Conservation (phyloP, 2,797 vertebrate genomes). For the Fistularia tabacaria region DNA sequence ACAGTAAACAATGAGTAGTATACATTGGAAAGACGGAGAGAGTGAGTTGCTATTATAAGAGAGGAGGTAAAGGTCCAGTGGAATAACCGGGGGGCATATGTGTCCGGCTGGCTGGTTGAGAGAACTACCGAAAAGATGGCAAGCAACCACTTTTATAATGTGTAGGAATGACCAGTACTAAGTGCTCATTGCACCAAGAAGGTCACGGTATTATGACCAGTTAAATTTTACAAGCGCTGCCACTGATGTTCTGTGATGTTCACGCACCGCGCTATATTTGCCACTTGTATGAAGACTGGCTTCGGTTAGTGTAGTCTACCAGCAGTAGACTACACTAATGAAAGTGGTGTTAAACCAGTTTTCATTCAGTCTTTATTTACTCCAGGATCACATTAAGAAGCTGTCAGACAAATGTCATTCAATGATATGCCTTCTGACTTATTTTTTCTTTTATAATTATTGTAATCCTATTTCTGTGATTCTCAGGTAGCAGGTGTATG, state of each 20-base stretch:
- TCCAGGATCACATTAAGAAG: constrained; percentile 59
- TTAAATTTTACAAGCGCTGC: constrained; percentile 55
- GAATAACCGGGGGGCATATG: constrained; percentile 71
- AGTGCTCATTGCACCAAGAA: constrained; percentile 55
- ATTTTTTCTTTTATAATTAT: constrained; percentile 43
- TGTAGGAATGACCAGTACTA: constrained; percentile 60
- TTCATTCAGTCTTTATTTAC: constrained; percentile 43
- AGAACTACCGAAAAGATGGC: constrained; percentile 56
- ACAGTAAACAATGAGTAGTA: constrained; percentile 80
- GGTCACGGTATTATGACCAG: constrained; percentile 56
- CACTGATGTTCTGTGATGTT: constrained; percentile 38
- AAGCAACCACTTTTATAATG: constrained; percentile 49
- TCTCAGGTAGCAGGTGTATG: constrained; percentile 74
- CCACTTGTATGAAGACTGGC: constrained; percentile 17
- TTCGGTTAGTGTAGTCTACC: no score
- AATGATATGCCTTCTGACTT: constrained; percentile 52
- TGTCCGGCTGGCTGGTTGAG: constrained; percentile 71
- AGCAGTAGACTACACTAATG: constrained; percentile 28
- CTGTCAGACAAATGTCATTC: constrained; percentile 67
- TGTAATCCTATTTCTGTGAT: constrained; percentile 61
- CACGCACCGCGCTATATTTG: constrained; percentile 2
- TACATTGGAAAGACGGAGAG: constrained; percentile 72
- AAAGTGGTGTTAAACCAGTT: constrained; percentile 58
- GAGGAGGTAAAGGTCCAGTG: constrained; percentile 71
- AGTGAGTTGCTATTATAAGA: constrained; percentile 70